phyloP scores from a whole-genome alignment of 2,888 invertebrate genomes.

The Diaphora mendica region DNA sequence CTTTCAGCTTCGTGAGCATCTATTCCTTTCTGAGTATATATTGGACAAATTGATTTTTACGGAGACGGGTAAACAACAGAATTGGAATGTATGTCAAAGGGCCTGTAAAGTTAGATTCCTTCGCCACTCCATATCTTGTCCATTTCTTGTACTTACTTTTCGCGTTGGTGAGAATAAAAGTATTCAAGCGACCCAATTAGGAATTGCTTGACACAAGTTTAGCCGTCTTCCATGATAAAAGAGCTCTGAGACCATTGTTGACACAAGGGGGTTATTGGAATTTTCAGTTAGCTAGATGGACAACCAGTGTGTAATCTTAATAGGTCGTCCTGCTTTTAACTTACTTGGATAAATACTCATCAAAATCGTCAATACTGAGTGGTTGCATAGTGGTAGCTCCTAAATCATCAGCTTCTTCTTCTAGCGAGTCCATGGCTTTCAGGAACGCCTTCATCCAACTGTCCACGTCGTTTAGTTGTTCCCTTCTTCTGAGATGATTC shows the following conservation, averaged over 20 bases:
- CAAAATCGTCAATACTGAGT: constrained; percentile 96
- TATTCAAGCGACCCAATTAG: no score
- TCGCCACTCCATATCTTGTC: no score
- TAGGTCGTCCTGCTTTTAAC: constrained; percentile 47
- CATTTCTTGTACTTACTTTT: no score
- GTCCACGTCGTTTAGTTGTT: constrained; percentile 93
- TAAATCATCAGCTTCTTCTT: constrained; percentile 92
- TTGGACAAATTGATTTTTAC: not conserved
- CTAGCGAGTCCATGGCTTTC: constrained; percentile 94
- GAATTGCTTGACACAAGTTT: no score
- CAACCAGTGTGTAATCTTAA: no score
- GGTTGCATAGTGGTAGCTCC: constrained; percentile 95
- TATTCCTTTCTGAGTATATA: no score
- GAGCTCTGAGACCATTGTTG: no score
- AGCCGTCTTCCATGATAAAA: no score
- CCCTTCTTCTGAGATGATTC: constrained; percentile 93
- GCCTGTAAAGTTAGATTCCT: not conserved
- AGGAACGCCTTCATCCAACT: constrained; percentile 96
- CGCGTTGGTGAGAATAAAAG: not conserved
- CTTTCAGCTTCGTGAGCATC: no score
- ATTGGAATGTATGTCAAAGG: not conserved
- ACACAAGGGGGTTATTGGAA: no score
- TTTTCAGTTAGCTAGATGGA: no score
- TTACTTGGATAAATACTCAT: constrained; percentile 95
- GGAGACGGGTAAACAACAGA: not conserved